These are phyloP conservation scores for Actinia tenebrosa DNA, from an alignment of 64 coral and sea anemone species.

Conservation along the genomic window DNA sequence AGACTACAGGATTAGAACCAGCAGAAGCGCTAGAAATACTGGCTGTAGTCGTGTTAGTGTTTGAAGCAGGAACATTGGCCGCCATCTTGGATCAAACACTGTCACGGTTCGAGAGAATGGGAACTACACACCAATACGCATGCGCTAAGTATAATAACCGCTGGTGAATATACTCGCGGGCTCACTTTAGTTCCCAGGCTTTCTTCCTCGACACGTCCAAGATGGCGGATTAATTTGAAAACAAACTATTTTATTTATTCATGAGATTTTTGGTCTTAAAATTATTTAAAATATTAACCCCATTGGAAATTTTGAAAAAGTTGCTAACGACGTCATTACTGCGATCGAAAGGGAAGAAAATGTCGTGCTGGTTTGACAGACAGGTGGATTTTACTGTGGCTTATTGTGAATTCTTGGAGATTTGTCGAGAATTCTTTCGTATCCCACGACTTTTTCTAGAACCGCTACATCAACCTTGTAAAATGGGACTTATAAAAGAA, in stretches of 20 bases:
- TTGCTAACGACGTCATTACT: not conserved
- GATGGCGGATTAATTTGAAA: not conserved
- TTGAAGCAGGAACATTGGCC: constrained; percentile 18
- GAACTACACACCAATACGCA: not conserved
- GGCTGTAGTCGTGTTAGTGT: not conserved
- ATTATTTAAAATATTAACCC: too few species aligned
- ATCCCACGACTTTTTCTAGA: not conserved
- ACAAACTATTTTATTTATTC: not conserved
- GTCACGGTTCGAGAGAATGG: too few species aligned
- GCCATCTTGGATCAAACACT: constrained; percentile 57
- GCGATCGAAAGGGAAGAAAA: not conserved
- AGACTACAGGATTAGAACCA: constrained; percentile 21
- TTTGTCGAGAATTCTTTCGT: not conserved
- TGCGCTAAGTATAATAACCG: constrained; percentile 1
- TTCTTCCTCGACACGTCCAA: not conserved
- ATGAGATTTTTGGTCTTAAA: not conserved
- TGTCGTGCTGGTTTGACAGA: not conserved
- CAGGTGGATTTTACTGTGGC: not conserved
- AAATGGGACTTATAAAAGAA: not conserved
- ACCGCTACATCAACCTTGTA: not conserved
- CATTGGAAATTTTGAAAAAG: not conserved
- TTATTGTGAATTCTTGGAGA: not conserved
- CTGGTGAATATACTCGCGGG: constrained; percentile 1
- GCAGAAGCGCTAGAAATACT: constrained; percentile 1
- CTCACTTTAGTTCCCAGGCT: not conserved